Percentiles rank a stretch among this genome's conserved stretches.
These are phyloP conservation scores for Hetaerina americana DNA, from an alignment of 1,140 invertebrate species.

Conservation along the genomic window DNA sequence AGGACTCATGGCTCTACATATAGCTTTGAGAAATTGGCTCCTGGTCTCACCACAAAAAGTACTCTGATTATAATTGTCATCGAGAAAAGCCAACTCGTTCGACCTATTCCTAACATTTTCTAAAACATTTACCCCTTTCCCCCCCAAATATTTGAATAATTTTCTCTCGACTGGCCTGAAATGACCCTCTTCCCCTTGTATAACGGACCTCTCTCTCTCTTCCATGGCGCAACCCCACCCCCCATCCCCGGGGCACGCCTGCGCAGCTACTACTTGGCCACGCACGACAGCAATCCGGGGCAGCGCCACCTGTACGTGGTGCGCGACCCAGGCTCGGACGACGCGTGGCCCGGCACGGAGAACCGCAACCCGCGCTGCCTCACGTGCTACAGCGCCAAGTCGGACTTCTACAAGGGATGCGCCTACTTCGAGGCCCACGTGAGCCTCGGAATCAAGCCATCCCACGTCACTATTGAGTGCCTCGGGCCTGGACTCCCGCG, in stretches of 20 bases:
- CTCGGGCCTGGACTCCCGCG: constrained; percentile 64
- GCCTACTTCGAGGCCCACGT: constrained; percentile 58
- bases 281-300: constrained; percentile 63
- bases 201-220: too few relatives aligned
- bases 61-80: too few relatives aligned
- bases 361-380: constrained; percentile 60
- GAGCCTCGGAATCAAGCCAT: constrained; percentile 12
- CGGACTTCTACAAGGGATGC: constrained; percentile 57
- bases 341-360: constrained; percentile 30
- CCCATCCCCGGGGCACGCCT: constrained; percentile 2
- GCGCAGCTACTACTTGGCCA: constrained; percentile 58
- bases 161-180: too few relatives aligned
- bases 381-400: constrained; percentile 55
- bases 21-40: too few relatives aligned
- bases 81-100: too few relatives aligned
- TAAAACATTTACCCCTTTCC: too few relatives aligned
- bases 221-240: too few relatives aligned
- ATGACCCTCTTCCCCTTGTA: too few relatives aligned
- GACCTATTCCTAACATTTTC: too few relatives aligned
- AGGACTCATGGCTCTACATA: too few relatives aligned
- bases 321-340: constrained; percentile 42
- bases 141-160: too few relatives aligned
- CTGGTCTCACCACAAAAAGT: too few relatives aligned
- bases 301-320: constrained; percentile 77
- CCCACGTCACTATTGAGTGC: constrained; percentile 62